Base-by-base conservation (phyloP, 2,113 vertebrate genomes). In the Pteropus alecto region DNA sequence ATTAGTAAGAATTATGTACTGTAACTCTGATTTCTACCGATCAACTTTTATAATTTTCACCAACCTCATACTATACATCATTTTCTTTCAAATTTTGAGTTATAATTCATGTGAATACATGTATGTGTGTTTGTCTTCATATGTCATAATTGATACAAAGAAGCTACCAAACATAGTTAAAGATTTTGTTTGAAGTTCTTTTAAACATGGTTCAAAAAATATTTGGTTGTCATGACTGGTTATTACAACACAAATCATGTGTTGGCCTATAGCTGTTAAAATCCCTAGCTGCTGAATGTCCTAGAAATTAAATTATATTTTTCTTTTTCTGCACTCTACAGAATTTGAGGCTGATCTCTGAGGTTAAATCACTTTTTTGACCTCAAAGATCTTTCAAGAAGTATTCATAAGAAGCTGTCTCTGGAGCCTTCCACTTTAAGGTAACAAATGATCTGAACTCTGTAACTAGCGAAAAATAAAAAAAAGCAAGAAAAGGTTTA, bases 301-400 rank as follows among this genome's bases (percentile, higher is more conserved):
- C 92, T 97, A 97, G 96, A 97, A 97, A 98, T 98, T 97, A 98
- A 97, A 98, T 97, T 98, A 96, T 97, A 94, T 93, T 97, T 98
- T 97, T 98, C 94, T 95, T 96, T 97, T 97, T 86, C 67, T 68
- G 61, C 51, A 93, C 89, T 93, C 78, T 71, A 81, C 74, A 94
- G 93, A 97, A 95, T 97, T 95, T 92, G 65, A 96, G 46, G 58
- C 56, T 94, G 93, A 94, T 97, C 90, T 97, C 84, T 95, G 61
- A 97, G 97, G 97, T 98, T 97, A 98, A 97, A 97, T 97, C 97
- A 97, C 93, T 96, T 96, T 97, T 97, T 92, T 97, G 97, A 98
- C 97, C 97, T 97, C 89, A 65, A 97, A 97, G 95, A 97, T 97
- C 96, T 97, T 95, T 96, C 96, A 93, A 96, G 92, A 97, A 92